Base-by-base conservation (phyloP, 1,140 invertebrate genomes). In the Gyrodactylus bullatarudis region DNA sequence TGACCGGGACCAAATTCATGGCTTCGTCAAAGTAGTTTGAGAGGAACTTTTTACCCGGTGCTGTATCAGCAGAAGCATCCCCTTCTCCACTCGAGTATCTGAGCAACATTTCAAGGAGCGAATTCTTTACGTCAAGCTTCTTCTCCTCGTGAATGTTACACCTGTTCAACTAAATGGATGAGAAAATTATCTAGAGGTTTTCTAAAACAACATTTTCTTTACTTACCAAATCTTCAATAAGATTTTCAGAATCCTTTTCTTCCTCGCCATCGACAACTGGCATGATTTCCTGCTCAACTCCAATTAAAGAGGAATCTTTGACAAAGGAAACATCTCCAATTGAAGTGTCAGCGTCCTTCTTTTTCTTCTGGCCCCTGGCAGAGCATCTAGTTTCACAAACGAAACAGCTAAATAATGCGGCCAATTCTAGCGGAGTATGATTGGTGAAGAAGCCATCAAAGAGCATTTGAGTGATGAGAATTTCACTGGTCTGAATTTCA, bases 401-500 rank as follows among this genome's bases (percentile, higher is more conserved):
- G 54, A 73, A 54, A 26, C 27, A 73, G 1, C 22, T 24, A n/a
- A 73, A 73, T 71, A 2, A 69, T n/a, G 72, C 34, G 25, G 72
- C 72, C 2, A 73, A 20, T 1, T 73, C 34, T 22, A n/a, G 20
- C 1, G 72, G 72, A 1, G 2, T 1, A 1, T n/a, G 21, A 20
- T 73, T 23, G 1, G 23, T n/a, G 26, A 73, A 73, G 2, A 69
- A 20, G 21, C 68, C 68, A 22, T 21, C 21, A 1, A 73, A 73
- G 20, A 73, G 23, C 72, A 73, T 68, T 69, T 73, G 22, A 20
- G 72, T 73, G 1, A 73, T 26, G 26, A 73, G 2, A 26, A 73
- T 69, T 24, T 69, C 34, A 23, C n/a, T 22, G 21, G 34, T 25
- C 23, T 69, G n/a, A 20, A 73, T 68, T 73, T 73, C 72, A 26